A percentile compares a stretch with the other conserved stretches of the same genome.
These are phyloP conservation scores for Machaerirhynchus nigripectus DNA, from an alignment of 2,113 vertebrate genomes.

Conservation along the genomic window DNA sequence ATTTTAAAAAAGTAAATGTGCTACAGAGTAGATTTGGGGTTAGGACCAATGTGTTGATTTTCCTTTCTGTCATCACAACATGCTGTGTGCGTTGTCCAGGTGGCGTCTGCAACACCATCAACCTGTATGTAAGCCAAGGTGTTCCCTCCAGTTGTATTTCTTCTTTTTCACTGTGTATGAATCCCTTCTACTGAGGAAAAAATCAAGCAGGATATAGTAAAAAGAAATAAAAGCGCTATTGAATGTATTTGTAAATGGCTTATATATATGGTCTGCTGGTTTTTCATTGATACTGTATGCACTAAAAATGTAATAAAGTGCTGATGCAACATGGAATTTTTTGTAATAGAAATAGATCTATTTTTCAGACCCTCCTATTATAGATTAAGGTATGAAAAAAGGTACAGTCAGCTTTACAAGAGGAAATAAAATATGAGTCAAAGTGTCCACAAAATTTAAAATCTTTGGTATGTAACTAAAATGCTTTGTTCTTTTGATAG, in stretches of 20 bases:
- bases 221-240: conserved; percentile 4
- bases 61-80: not conserved
- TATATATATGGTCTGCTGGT: not conserved
- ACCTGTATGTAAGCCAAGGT: not conserved
- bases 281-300: not conserved
- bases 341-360: not conserved
- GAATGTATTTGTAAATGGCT: not conserved
- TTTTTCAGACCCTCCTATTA: not conserved
- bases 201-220: not conserved
- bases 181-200: not conserved
- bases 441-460: not conserved
- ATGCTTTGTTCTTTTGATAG: conserved; percentile 74
- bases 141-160: not conserved
- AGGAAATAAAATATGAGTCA: not conserved
- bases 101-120: not conserved
- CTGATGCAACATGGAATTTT: not conserved
- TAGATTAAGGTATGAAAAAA: conserved; percentile 15
- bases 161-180: not conserved
- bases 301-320: not conserved
- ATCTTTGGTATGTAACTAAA: conserved; percentile 8
- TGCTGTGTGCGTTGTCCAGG: fast-evolving
- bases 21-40: not conserved
- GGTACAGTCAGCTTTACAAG: not conserved
- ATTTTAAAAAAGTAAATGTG: not conserved
- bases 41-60: not conserved